Evolutionary conservation across 2,113 vertebrate genomes (phyloP).

Genomic region (Xiphophorus maculatus): DNA sequence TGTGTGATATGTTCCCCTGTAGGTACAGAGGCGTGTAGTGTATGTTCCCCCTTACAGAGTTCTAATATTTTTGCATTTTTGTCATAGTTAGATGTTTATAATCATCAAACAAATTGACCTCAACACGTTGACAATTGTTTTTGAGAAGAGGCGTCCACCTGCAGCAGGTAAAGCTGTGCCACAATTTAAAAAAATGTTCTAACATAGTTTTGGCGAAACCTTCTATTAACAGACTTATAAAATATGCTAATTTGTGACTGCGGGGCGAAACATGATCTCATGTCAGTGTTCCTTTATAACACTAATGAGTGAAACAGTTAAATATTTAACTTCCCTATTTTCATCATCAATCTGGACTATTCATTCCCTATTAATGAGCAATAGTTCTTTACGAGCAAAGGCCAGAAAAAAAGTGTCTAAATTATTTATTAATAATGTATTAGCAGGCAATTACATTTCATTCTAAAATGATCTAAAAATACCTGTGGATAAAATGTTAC

Average conservation of each 20-base stretch:
- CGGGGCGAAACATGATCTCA: slow-evolving; percentile 3
- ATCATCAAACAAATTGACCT: no score
- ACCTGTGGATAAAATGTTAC: slow-evolving; percentile 18
- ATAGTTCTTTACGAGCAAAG: slow-evolving; percentile 48
- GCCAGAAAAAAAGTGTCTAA: slow-evolving; percentile 49
- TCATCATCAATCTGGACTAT: slow-evolving; percentile 42
- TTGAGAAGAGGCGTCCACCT: no score
- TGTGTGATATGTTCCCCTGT: background rate
- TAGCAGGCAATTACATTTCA: slow-evolving; percentile 67
- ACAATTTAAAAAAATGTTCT: background rate
- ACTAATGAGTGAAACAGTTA: slow-evolving; percentile 11
- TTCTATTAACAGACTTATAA: background rate
- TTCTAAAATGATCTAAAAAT: slow-evolving; percentile 54
- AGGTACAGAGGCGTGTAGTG: background rate
- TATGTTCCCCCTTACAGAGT: background rate
- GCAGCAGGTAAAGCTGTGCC: no score
- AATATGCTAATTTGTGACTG: slow-evolving; percentile 8
- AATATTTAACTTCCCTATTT: slow-evolving; percentile 29
- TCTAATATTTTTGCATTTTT: background rate
- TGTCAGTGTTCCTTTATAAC: background rate
- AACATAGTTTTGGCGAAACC: background rate
- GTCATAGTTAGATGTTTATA: no score
- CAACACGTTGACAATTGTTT: no score
- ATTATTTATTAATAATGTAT: slow-evolving; percentile 69
- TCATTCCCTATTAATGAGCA: slow-evolving; percentile 59